Evolutionary conservation across 1,140 invertebrate genomes (phyloP).

Genomic region (Drosophila suzukii): DNA sequence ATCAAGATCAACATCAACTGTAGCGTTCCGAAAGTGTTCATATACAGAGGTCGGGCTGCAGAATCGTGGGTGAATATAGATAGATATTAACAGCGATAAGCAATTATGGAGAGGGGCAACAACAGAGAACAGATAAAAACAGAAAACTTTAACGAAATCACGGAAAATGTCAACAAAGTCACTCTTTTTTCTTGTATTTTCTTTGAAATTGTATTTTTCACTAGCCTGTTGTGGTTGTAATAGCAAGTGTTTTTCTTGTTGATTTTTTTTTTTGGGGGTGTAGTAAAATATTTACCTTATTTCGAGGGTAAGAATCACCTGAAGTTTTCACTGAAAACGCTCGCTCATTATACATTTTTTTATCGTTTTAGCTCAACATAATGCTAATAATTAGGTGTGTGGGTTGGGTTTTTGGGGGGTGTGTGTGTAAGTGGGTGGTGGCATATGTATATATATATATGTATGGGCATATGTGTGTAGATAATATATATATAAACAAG

Average conservation of each 20-base stretch:
- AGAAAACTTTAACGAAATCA: slow-evolving; percentile 46
- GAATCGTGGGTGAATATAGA: slow-evolving; percentile 27
- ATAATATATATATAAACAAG: slow-evolving; percentile 74
- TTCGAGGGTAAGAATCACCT: slow-evolving; percentile 65
- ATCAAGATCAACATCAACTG: slow-evolving; percentile 70
- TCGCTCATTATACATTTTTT: slow-evolving; percentile 59
- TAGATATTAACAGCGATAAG: slow-evolving; percentile 67
- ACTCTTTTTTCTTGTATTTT: slow-evolving; percentile 14
- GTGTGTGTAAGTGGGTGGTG: slow-evolving; percentile 45
- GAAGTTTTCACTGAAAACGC: slow-evolving; percentile 81
- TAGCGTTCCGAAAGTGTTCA: slow-evolving; percentile 37
- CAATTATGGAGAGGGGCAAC: slow-evolving; percentile 54
- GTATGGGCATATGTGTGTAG: slow-evolving; percentile 45
- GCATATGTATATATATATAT: slow-evolving; percentile 36
- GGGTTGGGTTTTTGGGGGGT: neutral
- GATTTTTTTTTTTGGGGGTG: slow-evolving; percentile 17
- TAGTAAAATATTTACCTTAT: slow-evolving; percentile 80
- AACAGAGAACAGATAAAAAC: slow-evolving; percentile 73
- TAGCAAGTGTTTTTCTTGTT: slow-evolving; percentile 23
- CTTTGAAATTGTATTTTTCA: slow-evolving; percentile 67
- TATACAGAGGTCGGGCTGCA: slow-evolving; percentile 29
- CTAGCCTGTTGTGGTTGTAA: slow-evolving; percentile 55
- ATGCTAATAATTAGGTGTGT: slow-evolving; percentile 60
- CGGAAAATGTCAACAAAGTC: slow-evolving; percentile 39
- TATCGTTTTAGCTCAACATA: slow-evolving; percentile 63